phyloP scores from a whole-genome alignment of 1,140 invertebrate genomes.

The Pseudomyrmex dendroicus region DNA sequence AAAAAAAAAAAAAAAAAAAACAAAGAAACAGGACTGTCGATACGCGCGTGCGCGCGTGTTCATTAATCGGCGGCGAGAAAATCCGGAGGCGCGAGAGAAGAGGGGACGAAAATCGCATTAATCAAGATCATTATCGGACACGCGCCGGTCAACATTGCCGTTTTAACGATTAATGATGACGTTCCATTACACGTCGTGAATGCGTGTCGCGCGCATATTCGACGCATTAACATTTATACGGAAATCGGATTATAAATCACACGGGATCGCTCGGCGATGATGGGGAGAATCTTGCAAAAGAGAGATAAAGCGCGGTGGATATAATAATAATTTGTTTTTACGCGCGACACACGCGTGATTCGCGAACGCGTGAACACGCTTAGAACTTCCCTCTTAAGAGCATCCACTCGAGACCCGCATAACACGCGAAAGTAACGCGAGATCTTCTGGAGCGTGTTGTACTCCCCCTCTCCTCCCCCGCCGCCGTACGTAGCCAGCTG shows the following conservation, averaged over 20 bases:
- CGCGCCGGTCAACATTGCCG: conserved; percentile 2
- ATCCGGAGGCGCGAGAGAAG: conserved; percentile 6
- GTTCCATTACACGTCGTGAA: conserved; percentile 20
- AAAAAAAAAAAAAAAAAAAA: conserved; percentile 44
- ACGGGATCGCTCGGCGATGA: conserved; percentile 19
- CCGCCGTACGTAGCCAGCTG: neutral
- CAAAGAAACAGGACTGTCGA: conserved; percentile 15
- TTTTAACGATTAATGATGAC: conserved; percentile 43
- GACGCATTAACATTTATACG: conserved; percentile 7
- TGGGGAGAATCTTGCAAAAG: too few relatives aligned
- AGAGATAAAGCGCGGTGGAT: conserved; percentile 13
- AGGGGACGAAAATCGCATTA: conserved; percentile 54
- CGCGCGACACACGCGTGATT: neutral
- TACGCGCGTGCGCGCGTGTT: conserved; percentile 41
- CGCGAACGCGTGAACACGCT: conserved; percentile 10
- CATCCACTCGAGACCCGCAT: conserved; percentile 66
- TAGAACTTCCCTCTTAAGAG: conserved; percentile 65
- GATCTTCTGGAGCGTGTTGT: conserved; percentile 51
- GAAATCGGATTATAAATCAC: conserved; percentile 53
- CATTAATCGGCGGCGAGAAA: conserved; percentile 64
- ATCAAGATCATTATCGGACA: conserved; percentile 47
- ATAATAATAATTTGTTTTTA: conserved; percentile 13
- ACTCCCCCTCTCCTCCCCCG: neutral
- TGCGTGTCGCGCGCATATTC: neutral
- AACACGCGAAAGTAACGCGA: conserved; percentile 72